phyloP scores from a whole-genome alignment of 2,113 vertebrate species.

The Chrysemys picta region DNA sequence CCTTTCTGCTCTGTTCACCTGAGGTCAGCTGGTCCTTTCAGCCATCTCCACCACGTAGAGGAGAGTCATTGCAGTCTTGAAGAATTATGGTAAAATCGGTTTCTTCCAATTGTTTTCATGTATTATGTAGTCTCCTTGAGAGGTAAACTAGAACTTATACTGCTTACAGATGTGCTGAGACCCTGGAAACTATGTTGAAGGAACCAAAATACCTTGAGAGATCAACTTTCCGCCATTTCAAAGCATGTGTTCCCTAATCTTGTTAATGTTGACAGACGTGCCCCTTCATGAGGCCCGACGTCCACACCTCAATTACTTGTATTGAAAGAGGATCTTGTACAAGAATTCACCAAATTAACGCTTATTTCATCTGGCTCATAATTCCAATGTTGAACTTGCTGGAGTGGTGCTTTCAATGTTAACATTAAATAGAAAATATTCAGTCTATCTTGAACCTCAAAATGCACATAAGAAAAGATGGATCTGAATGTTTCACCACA shows the following conservation, averaged over 20 bases:
- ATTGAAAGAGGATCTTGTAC: slow-evolving; percentile 57
- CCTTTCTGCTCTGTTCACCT: background rate
- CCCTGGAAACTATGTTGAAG: slow-evolving; percentile 59
- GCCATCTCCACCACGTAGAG: background rate
- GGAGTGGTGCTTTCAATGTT: slow-evolving; percentile 36
- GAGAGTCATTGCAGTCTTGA: background rate
- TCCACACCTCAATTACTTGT: slow-evolving; percentile 57
- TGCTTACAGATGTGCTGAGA: slow-evolving; percentile 47
- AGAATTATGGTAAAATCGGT: background rate
- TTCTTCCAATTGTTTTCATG: background rate
- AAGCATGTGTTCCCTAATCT: slow-evolving; percentile 45
- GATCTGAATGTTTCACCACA: slow-evolving; percentile 36
- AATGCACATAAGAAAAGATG: slow-evolving; percentile 41
- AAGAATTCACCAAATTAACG: slow-evolving; percentile 69
- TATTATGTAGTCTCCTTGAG: background rate
- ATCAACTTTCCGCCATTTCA: slow-evolving; percentile 61
- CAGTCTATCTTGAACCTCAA: background rate
- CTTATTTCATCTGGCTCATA: slow-evolving; percentile 50
- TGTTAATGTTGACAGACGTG: slow-evolving; percentile 59
- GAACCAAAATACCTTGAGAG: slow-evolving; percentile 52
- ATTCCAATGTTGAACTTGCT: background rate
- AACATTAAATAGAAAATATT: background rate
- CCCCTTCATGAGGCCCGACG: background rate
- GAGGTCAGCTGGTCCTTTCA: background rate
- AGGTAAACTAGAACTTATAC: background rate